Conservation (phyloP, 2,888 invertebrate genomes). For the Pheosia gnoma region DNA sequence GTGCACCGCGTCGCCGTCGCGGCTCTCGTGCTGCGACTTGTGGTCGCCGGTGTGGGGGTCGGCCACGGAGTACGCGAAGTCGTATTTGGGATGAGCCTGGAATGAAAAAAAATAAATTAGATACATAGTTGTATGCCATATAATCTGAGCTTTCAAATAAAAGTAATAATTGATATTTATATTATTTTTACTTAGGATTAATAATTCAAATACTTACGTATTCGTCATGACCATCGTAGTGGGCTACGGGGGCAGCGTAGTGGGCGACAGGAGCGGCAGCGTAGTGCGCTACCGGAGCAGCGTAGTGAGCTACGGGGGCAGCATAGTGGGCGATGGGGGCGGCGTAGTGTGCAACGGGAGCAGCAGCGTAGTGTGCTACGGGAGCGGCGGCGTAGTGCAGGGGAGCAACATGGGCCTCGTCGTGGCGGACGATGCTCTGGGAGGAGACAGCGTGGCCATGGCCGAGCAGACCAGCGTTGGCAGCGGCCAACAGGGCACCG, state of each 20-base stretch:
- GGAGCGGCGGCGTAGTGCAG: slow-evolving; percentile 45
- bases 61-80: slow-evolving; percentile 78
- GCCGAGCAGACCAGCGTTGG: slow-evolving; percentile 72
- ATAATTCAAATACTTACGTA: slow-evolving; percentile 29
- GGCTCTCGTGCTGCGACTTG: slow-evolving; percentile 78
- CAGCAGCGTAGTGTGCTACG: slow-evolving; percentile 43
- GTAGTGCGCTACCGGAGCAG: slow-evolving; percentile 32
- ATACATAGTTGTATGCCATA: not conserved
- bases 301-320: slow-evolving; percentile 36
- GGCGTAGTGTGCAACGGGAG: slow-evolving; percentile 34
- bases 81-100: slow-evolving; percentile 69
- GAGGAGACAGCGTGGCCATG: slow-evolving; percentile 64
- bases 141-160: too few species aligned
- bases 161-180: too few species aligned
- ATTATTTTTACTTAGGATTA: too few species aligned
- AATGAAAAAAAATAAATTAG: not conserved
- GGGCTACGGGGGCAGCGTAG: slow-evolving; percentile 36
- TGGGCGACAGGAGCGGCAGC: slow-evolving; percentile 36
- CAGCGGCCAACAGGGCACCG: slow-evolving; percentile 68
- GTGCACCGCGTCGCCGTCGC: slow-evolving; percentile 80
- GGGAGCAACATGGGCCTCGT: slow-evolving; percentile 55
- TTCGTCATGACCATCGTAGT: slow-evolving; percentile 41
- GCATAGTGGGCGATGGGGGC: slow-evolving; percentile 42
- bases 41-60: slow-evolving; percentile 83
- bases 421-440: slow-evolving; percentile 66